A percentile compares a stretch with the other conserved stretches of the same genome.
These are phyloP conservation scores for Gambusia holbrooki DNA, from an alignment of 2,113 vertebrate genomes.

Conservation along the genomic window DNA sequence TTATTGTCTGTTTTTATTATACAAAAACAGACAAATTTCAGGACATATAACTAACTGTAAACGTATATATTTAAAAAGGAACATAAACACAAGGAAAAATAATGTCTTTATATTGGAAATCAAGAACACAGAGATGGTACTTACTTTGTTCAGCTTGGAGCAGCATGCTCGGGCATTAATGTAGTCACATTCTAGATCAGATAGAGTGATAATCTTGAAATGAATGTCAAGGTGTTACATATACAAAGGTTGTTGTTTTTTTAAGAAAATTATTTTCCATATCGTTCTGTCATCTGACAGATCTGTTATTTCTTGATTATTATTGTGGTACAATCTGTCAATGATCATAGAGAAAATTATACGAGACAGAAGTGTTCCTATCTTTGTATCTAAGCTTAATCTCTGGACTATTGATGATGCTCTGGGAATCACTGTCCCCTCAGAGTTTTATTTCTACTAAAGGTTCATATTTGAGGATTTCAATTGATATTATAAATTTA, in stretches of 20 bases:
- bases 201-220: conserved; percentile 93
- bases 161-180: conserved; percentile 97
- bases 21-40: background rate
- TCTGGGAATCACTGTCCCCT: too few species aligned
- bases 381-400: too few species aligned
- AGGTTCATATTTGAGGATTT: too few species aligned
- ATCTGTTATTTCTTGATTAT: background rate
- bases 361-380: too few species aligned
- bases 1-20: too few species aligned
- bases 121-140: conserved; percentile 22
- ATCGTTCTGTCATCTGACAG: background rate
- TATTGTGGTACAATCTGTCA: background rate
- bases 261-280: too few species aligned
- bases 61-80: background rate
- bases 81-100: background rate
- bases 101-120: background rate
- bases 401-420: too few species aligned
- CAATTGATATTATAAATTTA: too few species aligned
- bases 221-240: conserved; percentile 71
- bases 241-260: too few species aligned
- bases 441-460: too few species aligned
- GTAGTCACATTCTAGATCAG: conserved; percentile 98
- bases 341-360: background rate
- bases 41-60: background rate
- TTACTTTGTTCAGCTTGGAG: conserved; percentile 97